A percentile compares a stretch with the other conserved stretches of the same genome.
Conservation (phyloP, 2,113 vertebrate species). For the Gavia stellata region DNA sequence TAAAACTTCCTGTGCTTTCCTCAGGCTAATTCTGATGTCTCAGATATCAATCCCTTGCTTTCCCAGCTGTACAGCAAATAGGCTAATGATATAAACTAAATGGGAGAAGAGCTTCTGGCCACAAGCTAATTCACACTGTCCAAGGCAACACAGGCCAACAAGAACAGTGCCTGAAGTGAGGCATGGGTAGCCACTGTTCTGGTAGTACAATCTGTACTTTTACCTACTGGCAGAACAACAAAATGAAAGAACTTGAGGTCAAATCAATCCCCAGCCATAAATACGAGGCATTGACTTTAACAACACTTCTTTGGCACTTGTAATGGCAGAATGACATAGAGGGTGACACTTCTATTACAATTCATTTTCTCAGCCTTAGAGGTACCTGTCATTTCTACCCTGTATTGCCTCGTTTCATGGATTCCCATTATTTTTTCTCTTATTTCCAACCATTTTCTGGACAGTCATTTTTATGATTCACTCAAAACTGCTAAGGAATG, state of each 20-base stretch:
- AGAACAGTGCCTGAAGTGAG: not conserved
- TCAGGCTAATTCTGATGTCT: not conserved
- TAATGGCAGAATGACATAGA: not conserved
- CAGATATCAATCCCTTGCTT: not conserved
- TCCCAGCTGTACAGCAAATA: not conserved
- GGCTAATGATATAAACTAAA: not conserved
- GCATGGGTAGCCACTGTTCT: not conserved
- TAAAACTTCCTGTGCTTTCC: not conserved
- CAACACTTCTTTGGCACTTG: not conserved
- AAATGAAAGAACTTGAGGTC: not conserved
- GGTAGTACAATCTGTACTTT: not conserved
- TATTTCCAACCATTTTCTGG: not conserved
- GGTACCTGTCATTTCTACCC: not conserved
- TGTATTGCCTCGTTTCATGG: not conserved
- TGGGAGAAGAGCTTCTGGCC: not conserved
- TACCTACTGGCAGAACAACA: not conserved
- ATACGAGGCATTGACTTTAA: not conserved
- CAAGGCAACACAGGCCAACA: not conserved
- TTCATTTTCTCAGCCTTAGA: not conserved
- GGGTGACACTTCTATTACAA: not conserved
- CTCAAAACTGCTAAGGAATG: not conserved
- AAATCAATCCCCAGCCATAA: not conserved
- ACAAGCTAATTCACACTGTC: not conserved
- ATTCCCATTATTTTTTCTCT: not conserved
- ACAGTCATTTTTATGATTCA: not conserved